A percentile compares a stretch with the other conserved stretches of the same genome.
These are phyloP conservation scores for Bos taurus DNA, from an alignment of 2,113 vertebrate genomes.

Conservation along the genomic window DNA sequence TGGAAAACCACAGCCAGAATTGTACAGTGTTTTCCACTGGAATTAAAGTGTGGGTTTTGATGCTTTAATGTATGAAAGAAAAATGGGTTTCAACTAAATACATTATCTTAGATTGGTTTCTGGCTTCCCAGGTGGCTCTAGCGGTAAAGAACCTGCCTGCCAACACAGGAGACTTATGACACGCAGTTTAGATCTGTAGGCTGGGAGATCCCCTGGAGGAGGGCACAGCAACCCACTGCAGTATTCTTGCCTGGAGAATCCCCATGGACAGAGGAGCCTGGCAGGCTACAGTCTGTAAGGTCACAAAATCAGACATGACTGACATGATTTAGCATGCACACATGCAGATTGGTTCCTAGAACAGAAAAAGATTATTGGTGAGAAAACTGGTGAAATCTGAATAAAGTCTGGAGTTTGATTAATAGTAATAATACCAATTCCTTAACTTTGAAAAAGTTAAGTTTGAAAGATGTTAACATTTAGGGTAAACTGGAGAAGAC, in stretches of 20 bases:
- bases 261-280: not conserved
- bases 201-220: not conserved
- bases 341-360: not conserved
- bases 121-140: not conserved
- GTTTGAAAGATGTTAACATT: not conserved
- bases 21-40: not conserved
- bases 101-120: not conserved
- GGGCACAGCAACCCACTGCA: not conserved
- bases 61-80: not conserved
- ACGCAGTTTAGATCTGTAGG: not conserved
- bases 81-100: not conserved
- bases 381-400: not conserved
- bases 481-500: not conserved
- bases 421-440: not conserved
- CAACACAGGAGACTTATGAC: not conserved
- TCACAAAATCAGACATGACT: not conserved
- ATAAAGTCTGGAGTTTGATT: not conserved
- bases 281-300: not conserved
- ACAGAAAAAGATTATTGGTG: not conserved
- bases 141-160: not conserved
- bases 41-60: not conserved
- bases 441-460: not conserved
- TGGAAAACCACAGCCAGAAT: not conserved
- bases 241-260: not conserved
- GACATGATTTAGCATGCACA: not conserved